Conservation (phyloP, 2,888 invertebrate genomes). For the Axea sp. region DNA sequence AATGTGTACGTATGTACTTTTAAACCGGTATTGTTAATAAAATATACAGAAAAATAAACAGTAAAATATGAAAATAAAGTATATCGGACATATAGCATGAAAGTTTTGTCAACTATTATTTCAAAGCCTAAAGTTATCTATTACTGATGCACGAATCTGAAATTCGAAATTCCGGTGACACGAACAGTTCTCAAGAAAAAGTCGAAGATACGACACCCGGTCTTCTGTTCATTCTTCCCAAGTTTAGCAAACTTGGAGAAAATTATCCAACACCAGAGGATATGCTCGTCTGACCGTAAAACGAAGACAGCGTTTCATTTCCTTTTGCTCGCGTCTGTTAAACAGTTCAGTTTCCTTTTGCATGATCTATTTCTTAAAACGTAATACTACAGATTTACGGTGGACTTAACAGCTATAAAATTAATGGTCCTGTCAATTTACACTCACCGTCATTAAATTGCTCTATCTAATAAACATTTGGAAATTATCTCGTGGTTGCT, state of each 20-base stretch:
- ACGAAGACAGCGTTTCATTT: slow-evolving; percentile 56
- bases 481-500: neutral
- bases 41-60: too few relatives aligned
- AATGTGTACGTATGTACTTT: too few relatives aligned
- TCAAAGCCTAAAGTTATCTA: slow-evolving; percentile 53
- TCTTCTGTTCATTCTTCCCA: slow-evolving; percentile 61
- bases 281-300: slow-evolving; percentile 67
- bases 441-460: slow-evolving; percentile 22
- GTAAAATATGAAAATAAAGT: too few relatives aligned
- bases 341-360: slow-evolving; percentile 23
- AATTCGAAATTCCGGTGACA: slow-evolving; percentile 61
- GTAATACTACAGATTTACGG: slow-evolving; percentile 9
- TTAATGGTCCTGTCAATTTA: slow-evolving; percentile 19
- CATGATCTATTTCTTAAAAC: slow-evolving; percentile 24
- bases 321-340: slow-evolving; percentile 42
- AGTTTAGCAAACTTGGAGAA: slow-evolving; percentile 68
- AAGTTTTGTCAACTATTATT: slow-evolving; percentile 62
- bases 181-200: slow-evolving; percentile 57
- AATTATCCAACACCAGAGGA: slow-evolving; percentile 66
- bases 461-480: slow-evolving; percentile 2
- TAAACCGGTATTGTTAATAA: too few relatives aligned
- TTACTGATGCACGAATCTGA: slow-evolving; percentile 62
- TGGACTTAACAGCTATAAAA: slow-evolving; percentile 10
- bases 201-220: slow-evolving; percentile 56
- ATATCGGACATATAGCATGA: too few relatives aligned